Evolutionary conservation across 2,113 vertebrate genomes (phyloP).

Genomic region (Felis chaus): DNA sequence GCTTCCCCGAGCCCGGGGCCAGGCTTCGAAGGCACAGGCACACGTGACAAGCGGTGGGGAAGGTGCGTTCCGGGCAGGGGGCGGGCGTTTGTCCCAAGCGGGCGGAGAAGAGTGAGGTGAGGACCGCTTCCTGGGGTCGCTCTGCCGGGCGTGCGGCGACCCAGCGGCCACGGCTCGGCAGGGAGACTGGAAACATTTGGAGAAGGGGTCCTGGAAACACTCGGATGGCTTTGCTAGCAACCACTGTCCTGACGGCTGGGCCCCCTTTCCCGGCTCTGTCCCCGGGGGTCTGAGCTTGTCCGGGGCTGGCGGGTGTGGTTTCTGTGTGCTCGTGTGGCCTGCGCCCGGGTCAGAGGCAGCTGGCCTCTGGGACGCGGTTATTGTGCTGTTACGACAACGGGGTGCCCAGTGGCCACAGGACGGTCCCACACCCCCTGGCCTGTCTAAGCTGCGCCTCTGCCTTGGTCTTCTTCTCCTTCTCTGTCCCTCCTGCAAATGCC

Average conservation of each 20-base stretch:
- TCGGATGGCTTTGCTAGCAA: fast-evolving
- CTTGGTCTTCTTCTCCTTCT: not conserved
- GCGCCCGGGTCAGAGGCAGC: fast-evolving
- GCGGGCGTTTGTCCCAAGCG: fast-evolving
- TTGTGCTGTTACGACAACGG: fast-evolving
- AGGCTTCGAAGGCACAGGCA: fast-evolving
- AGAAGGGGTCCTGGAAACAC: not conserved
- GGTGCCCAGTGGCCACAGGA: fast-evolving
- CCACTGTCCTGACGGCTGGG: fast-evolving
- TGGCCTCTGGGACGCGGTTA: fast-evolving
- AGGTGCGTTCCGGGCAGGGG: not conserved
- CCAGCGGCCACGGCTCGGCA: fast-evolving
- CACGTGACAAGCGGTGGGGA: fast-evolving
- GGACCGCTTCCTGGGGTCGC: fast-evolving
- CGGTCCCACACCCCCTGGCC: fast-evolving
- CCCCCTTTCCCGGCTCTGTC: fast-evolving
- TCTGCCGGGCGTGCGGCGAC: fast-evolving
- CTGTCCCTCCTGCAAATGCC: not conserved
- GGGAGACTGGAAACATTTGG: too few species aligned
- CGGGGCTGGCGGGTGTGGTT: too few species aligned
- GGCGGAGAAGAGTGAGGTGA: fast-evolving
- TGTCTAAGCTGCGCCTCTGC: fast-evolving
- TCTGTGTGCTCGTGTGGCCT: not conserved
- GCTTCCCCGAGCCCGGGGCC: fast-evolving
- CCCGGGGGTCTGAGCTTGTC: not conserved